Conservation (phyloP, 2,888 invertebrate species). For the Aquatica leii region DNA sequence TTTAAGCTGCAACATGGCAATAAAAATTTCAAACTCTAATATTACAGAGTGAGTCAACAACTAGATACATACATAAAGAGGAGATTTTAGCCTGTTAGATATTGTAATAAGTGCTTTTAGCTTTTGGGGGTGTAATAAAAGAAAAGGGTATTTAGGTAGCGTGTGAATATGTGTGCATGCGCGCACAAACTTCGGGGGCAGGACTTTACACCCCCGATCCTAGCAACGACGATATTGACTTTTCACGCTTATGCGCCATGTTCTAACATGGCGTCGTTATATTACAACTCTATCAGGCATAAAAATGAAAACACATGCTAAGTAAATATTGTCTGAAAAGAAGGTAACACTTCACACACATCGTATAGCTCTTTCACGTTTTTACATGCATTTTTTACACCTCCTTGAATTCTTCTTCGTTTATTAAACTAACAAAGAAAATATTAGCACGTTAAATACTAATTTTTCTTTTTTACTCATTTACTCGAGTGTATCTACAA, state of each 20-base stretch:
- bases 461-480: no score
- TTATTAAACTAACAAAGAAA: no score
- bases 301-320: slow-evolving; percentile 33
- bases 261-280: slow-evolving; percentile 43
- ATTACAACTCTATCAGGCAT: slow-evolving; percentile 36
- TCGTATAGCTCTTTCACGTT: background rate
- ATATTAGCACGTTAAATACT: no score
- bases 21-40: slow-evolving; percentile 23
- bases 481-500: background rate
- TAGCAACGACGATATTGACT: slow-evolving; percentile 42
- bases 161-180: slow-evolving; percentile 35
- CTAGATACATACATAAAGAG: background rate
- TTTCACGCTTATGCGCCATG: slow-evolving; percentile 43
- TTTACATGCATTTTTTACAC: background rate
- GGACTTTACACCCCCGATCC: slow-evolving; percentile 39
- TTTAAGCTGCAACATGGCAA: slow-evolving; percentile 16
- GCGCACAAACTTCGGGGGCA: slow-evolving; percentile 38
- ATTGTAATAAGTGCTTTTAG: slow-evolving; percentile 20
- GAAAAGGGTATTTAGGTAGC: slow-evolving; percentile 37
- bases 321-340: slow-evolving; percentile 29
- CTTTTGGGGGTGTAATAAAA: slow-evolving; percentile 33
- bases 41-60: slow-evolving; percentile 2
- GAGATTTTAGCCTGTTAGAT: slow-evolving; percentile 11
- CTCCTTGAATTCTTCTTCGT: no score
- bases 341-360: slow-evolving; percentile 19